Evolutionary conservation across 2,113 vertebrate genomes (phyloP), one percentile per base, ranked within the genome.

Genomic region (Dicaeum eximium): DNA sequence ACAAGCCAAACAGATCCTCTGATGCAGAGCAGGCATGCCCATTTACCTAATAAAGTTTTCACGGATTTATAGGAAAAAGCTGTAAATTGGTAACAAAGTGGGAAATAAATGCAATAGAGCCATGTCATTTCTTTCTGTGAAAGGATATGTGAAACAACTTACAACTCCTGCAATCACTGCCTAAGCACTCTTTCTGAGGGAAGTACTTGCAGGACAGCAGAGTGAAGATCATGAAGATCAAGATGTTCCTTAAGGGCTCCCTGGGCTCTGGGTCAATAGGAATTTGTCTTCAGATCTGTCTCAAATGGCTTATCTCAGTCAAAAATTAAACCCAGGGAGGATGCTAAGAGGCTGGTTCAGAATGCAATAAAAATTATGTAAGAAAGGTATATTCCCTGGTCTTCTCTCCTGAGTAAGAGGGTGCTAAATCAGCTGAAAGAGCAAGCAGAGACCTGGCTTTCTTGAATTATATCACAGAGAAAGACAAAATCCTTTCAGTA

Each of bases 401-500:
- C 42, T 80, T 28, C 65, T 79, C 42, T 90, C 25, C 31, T 60
- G 28, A 62, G 25, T 8, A 3, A 90, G 40, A 87, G 44, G 7
- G 13, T 51, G 75, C 53, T 90, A 93, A 94, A 91, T 90, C 61
- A 91, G 35, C 15, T 72, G 77, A 81, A 94, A 75, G 65, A 89
- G 62, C 65, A 75, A 91, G 71, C 35, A 87, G 92, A 95, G 48
- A 84, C 11, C 47, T 64, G 20, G 10, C 9, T 85, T 60, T 69
- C 11, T 69, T 87, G 74, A 94, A 79, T 85, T 85, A 71, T 69
- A 60, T 6, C 61, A 60, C 70, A 90, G 65, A 75, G 81, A 78
- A 66, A 77, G 67, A 72, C 31, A 91, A 91, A 90, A 83, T 16
- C 42, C 42, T 83, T 90, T 86, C 40, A 73, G 72, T 53, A 84